These are phyloP conservation scores for Folsomia manolachei DNA, from an alignment of 2,888 invertebrate species.

Conservation along the genomic window DNA sequence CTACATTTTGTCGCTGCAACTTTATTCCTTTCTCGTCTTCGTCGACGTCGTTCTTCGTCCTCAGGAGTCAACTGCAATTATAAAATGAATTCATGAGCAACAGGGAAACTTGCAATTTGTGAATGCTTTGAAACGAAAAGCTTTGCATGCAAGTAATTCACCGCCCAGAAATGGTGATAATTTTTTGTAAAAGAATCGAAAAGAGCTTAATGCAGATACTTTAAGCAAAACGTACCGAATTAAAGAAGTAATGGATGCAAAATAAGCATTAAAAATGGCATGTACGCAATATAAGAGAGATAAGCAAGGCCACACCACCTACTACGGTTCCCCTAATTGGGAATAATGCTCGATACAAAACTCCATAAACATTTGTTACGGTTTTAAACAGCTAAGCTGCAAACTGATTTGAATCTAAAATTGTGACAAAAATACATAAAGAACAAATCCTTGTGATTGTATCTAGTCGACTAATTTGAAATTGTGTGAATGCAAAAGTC, in stretches of 20 bases:
- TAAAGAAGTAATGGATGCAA: not conserved
- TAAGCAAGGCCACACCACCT: not conserved
- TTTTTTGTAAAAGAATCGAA: not conserved
- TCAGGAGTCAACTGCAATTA: slow-evolving; percentile 74
- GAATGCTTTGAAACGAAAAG: no score
- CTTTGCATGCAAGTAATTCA: no score
- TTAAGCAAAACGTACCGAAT: not conserved
- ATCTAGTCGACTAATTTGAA: no score
- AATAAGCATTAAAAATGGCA: not conserved
- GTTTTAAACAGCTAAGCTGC: not conserved
- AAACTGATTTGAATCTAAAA: not conserved
- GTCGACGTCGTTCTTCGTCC: slow-evolving; percentile 81
- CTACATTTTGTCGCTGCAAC: slow-evolving; percentile 92
- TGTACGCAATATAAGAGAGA: not conserved
- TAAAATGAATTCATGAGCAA: slow-evolving; percentile 11
- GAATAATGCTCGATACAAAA: not conserved
- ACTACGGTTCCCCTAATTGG: slow-evolving; percentile 2
- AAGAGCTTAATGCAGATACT: no score
- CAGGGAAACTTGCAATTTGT: no score
- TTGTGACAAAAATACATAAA: not conserved
- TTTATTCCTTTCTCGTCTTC: slow-evolving; percentile 86
- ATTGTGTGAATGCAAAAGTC: no score
- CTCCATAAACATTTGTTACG: not conserved
- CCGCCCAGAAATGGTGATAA: not conserved
- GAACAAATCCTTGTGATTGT: no score